Base-by-base conservation (phyloP, 2,797 vertebrate genomes). In the Girardinus metallicus region DNA sequence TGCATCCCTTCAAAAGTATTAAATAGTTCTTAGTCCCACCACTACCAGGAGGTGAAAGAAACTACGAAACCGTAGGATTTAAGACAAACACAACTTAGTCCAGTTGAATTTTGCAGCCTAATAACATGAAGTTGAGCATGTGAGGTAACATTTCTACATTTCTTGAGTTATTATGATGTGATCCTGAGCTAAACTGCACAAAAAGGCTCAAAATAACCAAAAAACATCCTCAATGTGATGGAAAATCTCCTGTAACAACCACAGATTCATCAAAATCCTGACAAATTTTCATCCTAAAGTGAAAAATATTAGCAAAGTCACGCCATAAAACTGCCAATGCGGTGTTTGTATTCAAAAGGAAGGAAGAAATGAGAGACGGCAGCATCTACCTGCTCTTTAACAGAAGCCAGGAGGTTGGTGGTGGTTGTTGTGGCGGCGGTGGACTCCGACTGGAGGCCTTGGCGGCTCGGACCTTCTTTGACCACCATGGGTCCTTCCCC, bases 381-480 rank as follows among this genome's bases (percentile, higher is more conserved):
- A 80, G 83, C 68, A 73, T 73, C 80, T 93, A 96, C 98, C 98
- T 99, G 98, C 93, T 99, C 98, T 95, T 99, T 99, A 46, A 99
- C 98, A 26, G 98, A 99, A 75, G 98, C 98, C 90, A 99, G 89
- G 86, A 99, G 97, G 94, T 97, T 99, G n/a, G 94, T 98, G 90
- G 98, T 97, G 74, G 95, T 95, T 87, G 95, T 96, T 85, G 95
- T 95, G 80, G 95, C 95, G 86, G 95, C 95, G 80, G 75, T 78
- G 74, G 83, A 66, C 73, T 97, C 96, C 10, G 93, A 81, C 84
- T 94, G 96, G 95, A 96, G 96, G 94, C 95, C 92, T 16, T 94
- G 96, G 91, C 93, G 93, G 60, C 95, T 91, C 77, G 95, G 93
- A 84, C 94, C 85, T 88, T 97, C 97, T 94, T 95, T 96, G 3